Conservation (phyloP, 2,113 vertebrate species). For the Phasianus colchicus region DNA sequence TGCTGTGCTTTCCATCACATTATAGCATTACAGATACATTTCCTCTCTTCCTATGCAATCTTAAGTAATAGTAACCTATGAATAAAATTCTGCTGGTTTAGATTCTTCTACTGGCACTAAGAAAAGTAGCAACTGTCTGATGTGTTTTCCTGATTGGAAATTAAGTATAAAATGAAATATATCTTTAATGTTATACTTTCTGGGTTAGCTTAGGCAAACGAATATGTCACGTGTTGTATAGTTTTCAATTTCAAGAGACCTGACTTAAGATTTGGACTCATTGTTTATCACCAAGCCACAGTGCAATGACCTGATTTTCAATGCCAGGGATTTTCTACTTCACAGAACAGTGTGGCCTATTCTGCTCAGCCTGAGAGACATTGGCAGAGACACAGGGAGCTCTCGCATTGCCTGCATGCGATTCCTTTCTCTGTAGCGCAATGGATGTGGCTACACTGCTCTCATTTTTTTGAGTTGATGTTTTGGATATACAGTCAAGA, state of each 20-base stretch:
- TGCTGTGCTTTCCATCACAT: no score
- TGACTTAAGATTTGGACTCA: not conserved
- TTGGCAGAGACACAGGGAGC: not conserved
- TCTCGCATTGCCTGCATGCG: accelerated
- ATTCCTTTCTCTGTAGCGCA: not conserved
- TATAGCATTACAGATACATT: not conserved
- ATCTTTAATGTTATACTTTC: not conserved
- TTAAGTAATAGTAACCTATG: not conserved
- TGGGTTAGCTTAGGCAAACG: not conserved
- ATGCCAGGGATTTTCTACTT: not conserved
- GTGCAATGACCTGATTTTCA: not conserved
- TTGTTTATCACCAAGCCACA: not conserved
- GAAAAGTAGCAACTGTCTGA: not conserved
- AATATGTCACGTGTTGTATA: not conserved
- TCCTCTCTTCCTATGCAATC: not conserved
- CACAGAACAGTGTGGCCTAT: not conserved
- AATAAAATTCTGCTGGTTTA: not conserved
- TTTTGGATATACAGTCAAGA: not conserved
- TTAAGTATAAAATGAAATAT: not conserved
- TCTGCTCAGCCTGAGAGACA: not conserved
- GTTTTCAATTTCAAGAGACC: not conserved
- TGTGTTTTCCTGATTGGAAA: not conserved
- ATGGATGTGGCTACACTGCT: not conserved
- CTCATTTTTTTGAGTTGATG: not conserved
- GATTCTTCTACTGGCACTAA: not conserved